These are phyloP conservation scores for Xiphophorus hellerii DNA, from an alignment of 2,113 vertebrate genomes.

Conservation along the genomic window DNA sequence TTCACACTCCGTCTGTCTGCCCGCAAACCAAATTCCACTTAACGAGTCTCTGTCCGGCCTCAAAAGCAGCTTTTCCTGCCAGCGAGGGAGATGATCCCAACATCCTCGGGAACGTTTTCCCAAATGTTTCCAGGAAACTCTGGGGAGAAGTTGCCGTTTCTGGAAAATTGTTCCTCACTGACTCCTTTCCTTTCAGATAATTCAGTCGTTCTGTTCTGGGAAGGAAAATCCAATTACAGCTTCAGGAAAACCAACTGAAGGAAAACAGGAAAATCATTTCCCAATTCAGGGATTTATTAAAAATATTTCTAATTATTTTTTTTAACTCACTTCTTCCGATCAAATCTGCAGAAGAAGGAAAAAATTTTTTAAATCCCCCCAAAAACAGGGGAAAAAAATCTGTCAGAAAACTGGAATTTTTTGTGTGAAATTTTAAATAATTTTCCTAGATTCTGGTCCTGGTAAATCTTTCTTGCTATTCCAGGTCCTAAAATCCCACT, in stretches of 20 bases:
- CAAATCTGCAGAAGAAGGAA: background rate
- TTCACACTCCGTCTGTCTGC: constrained; percentile 43
- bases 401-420: background rate
- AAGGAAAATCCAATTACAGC: background rate
- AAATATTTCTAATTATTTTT: background rate
- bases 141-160: constrained; percentile 1
- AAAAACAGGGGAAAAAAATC: background rate
- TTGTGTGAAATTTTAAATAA: background rate
- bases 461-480: background rate
- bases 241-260: background rate
- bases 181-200: background rate
- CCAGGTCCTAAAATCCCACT: no score
- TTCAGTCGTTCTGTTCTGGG: background rate
- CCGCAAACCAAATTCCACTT: constrained; percentile 49
- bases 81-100: constrained; percentile 43
- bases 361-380: background rate
- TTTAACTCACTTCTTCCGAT: background rate
- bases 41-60: constrained; percentile 54
- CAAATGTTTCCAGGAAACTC: background rate
- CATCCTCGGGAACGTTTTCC: constrained; percentile 28
- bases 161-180: background rate
- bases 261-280: background rate
- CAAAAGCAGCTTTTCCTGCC: constrained; percentile 11
- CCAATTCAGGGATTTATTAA: background rate
- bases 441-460: background rate